Evolutionary conservation across 2,113 vertebrate species (phyloP).

Genomic region (Dasypus novemcinctus): DNA sequence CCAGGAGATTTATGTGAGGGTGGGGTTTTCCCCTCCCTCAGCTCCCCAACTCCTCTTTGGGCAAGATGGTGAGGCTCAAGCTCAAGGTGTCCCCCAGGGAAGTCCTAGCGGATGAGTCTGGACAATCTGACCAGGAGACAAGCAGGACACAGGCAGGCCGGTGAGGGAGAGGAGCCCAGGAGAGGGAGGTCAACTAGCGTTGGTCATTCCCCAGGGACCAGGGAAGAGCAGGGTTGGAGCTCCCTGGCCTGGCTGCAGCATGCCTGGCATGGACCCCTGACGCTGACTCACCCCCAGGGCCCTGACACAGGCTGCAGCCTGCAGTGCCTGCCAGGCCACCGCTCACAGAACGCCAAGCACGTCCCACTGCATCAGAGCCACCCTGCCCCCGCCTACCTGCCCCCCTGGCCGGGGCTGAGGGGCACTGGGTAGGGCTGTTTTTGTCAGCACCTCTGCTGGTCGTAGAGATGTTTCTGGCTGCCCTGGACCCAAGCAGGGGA

Average conservation of each 20-base stretch:
- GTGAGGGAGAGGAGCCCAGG: neutral
- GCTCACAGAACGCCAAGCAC: neutral
- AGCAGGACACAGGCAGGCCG: neutral
- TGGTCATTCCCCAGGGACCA: neutral
- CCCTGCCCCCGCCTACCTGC: neutral
- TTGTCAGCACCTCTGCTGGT: neutral
- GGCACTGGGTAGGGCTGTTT: neutral
- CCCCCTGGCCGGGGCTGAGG: neutral
- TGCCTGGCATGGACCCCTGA: neutral
- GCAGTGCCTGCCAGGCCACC: neutral
- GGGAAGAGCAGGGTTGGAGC: neutral
- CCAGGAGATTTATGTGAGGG: neutral
- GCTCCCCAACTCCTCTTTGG: neutral
- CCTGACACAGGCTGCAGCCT: neutral
- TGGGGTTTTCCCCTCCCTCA: too few species aligned
- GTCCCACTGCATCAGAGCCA: slow-evolving; percentile 49
- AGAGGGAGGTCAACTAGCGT: too few species aligned
- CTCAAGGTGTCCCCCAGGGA: neutral
- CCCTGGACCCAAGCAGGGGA: neutral
- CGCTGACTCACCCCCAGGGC: slow-evolving; percentile 45
- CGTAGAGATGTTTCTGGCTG: neutral
- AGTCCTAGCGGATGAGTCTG: neutral
- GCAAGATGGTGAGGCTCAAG: neutral
- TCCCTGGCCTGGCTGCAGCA: neutral
- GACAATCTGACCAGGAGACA: neutral